A percentile compares a stretch with the other conserved stretches of the same genome.
Evolutionary conservation across 1,140 invertebrate species (phyloP).

Genomic region (Teleogryllus occipitalis): DNA sequence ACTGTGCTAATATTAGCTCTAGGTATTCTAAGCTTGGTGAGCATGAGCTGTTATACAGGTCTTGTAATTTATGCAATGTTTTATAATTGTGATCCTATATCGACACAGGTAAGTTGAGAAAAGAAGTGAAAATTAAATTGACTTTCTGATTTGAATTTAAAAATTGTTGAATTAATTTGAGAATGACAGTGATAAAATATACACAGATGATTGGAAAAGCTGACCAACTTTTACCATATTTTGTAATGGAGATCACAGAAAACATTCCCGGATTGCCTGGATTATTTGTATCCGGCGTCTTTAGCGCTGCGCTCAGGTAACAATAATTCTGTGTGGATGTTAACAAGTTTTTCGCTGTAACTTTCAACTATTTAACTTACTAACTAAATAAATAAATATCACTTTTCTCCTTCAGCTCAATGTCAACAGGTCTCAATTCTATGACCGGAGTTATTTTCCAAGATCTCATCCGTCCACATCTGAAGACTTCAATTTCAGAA

Average conservation of each 20-base stretch:
- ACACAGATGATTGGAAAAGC: slow-evolving; percentile 46
- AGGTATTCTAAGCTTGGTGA: slow-evolving; percentile 50
- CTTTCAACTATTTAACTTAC: no score
- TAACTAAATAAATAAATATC: no score
- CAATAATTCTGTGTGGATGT: neutral
- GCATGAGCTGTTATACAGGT: slow-evolving; percentile 60
- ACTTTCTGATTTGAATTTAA: neutral
- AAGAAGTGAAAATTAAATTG: neutral
- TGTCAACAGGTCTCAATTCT: slow-evolving; percentile 70
- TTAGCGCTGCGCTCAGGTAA: slow-evolving; percentile 62
- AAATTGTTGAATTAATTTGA: neutral
- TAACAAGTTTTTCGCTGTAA: neutral
- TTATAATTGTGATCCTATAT: slow-evolving; percentile 64
- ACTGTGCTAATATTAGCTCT: slow-evolving; percentile 36
- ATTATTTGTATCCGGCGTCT: slow-evolving; percentile 66
- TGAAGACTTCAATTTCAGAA: slow-evolving; percentile 51
- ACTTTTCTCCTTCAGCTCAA: slow-evolving; percentile 49
- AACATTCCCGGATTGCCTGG: slow-evolving; percentile 60
- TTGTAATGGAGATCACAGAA: slow-evolving; percentile 63
- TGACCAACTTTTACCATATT: slow-evolving; percentile 59
- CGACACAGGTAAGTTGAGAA: slow-evolving; percentile 39
- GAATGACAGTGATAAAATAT: neutral
- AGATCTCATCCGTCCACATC: slow-evolving; percentile 60
- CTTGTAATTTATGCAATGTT: slow-evolving; percentile 72
- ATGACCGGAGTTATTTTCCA: slow-evolving; percentile 74